phyloP scores from a whole-genome alignment of 2,888 invertebrate species.

The Oegoconia quadripuncta region DNA sequence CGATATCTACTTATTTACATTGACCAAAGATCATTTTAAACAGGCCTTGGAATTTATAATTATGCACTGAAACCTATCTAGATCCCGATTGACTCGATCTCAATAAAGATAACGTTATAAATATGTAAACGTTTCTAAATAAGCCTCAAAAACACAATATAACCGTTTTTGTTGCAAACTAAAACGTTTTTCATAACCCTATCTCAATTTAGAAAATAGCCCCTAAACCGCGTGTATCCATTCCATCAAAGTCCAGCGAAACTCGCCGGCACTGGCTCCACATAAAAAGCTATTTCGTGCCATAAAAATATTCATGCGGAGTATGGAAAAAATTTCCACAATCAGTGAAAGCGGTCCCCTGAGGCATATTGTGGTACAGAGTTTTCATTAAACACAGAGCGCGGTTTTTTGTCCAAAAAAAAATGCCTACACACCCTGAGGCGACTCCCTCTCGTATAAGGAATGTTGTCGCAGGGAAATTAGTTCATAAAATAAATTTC shows the following conservation, averaged over 20 bases:
- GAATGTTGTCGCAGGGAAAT: slow-evolving; percentile 72
- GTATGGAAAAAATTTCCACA: slow-evolving; percentile 61
- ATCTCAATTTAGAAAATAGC: no score
- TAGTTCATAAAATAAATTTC: slow-evolving; percentile 71
- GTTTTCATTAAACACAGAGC: slow-evolving; percentile 74
- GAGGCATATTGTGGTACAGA: slow-evolving; percentile 68
- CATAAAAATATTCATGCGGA: slow-evolving; percentile 63
- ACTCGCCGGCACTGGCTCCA: slow-evolving; percentile 25
- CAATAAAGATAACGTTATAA: no score
- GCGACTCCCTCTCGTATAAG: slow-evolving; percentile 59
- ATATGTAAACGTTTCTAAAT: no score
- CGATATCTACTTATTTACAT: no score
- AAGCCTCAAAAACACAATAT: no score
- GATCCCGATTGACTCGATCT: no score
- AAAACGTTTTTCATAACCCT: no score
- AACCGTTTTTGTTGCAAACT: no score
- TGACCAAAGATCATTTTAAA: no score
- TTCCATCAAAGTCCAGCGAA: slow-evolving; percentile 31
- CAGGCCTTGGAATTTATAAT: no score
- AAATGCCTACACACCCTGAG: slow-evolving; percentile 60
- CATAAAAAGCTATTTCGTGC: slow-evolving; percentile 28
- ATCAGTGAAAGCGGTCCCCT: slow-evolving; percentile 69
- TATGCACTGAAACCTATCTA: no score
- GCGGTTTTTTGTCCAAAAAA: slow-evolving; percentile 60
- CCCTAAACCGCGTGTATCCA: no score